Evolutionary conservation across 1,140 invertebrate species (phyloP).

Genomic region (Aradophagus sp.): DNA sequence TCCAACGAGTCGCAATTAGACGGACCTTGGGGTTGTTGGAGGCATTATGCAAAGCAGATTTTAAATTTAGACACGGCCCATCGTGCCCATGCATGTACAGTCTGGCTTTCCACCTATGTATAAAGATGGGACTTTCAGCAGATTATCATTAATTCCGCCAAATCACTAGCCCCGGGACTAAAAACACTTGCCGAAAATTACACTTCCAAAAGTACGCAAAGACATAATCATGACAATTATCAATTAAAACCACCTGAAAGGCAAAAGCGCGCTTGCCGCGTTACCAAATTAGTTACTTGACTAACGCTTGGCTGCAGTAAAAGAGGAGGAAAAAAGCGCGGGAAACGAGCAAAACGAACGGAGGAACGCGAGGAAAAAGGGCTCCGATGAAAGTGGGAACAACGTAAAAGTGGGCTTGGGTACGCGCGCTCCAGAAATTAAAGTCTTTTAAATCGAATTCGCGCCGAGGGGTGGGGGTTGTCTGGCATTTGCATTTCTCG

Average conservation of each 20-base stretch:
- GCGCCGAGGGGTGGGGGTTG: conserved; percentile 53
- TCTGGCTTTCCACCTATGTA: too few relatives aligned
- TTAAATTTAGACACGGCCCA: conserved; percentile 73
- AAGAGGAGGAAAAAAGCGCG: too few relatives aligned
- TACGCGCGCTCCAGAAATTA: conserved; percentile 68
- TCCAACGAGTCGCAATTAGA: conserved; percentile 72
- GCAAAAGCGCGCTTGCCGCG: too few relatives aligned
- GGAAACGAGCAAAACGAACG: background rate
- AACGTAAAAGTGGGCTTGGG: conserved; percentile 45
- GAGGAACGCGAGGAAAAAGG: conserved; percentile 4
- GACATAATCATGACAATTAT: too few relatives aligned
- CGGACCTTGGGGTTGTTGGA: conserved; percentile 60
- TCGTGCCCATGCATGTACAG: conserved; percentile 52
- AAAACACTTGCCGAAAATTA: too few relatives aligned
- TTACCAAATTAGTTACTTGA: background rate
- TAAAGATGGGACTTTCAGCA: too few relatives aligned
- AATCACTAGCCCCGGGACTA: too few relatives aligned
- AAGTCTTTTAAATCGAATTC: conserved; percentile 74
- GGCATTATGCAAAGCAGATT: conserved; percentile 75
- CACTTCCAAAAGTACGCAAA: too few relatives aligned
- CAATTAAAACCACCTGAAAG: too few relatives aligned
- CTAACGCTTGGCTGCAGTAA: too few relatives aligned
- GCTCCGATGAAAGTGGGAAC: conserved; percentile 10
- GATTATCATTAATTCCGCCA: too few relatives aligned
- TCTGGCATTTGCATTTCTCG: conserved; percentile 73